Evolutionary conservation across 2,797 vertebrate genomes (phyloP), one percentile per base, ranked within the genome.

Genomic region (Coregonus ussuriensis): DNA sequence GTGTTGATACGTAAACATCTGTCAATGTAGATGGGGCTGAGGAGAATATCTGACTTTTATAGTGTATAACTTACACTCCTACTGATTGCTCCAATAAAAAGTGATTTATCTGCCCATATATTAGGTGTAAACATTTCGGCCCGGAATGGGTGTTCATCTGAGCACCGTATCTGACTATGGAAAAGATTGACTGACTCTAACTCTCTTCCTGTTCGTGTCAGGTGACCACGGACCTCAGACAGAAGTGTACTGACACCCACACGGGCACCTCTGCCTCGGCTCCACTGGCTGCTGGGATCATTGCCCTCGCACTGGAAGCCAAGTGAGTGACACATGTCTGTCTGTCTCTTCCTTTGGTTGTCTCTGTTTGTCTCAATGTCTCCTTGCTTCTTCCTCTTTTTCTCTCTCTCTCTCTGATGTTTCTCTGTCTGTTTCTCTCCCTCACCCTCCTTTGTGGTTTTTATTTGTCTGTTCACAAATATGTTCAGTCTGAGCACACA

Each of bases 241-340:
- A 97, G 88, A 99, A 98, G 79, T 99, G 98, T 91, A 99, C 98
- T 0, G 98, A 99, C 74, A 95, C 97, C 0, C 98, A 99, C 94
- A 99, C 98, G 0, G 98, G 98, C 65, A 99, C 98, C 0, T 99
- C 98, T 0, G 98, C 98, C 74, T 99, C 98, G 0, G 98, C 98
- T 0, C 98, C 98, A 0, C 88, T 99, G 89, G 98, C 98, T 0
- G 98, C 98, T 0, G 98, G 98, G 85, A 99, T 99, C 92, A 99
- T 99, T 0, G 98, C 98, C 63, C 97, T 99, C 0, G 95, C 97
- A 67, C 94, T 99, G 83, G 97, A 99, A 80, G 92, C 93, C 84
- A 93, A 93, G 93, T 95, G 87, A 93, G 90, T 92, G 74, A 76
- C 52, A 25, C 25, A 25, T 25, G 25, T 25, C 25, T 25, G 25